Evolutionary conservation across 2,113 vertebrate species (phyloP).

Genomic region (Mirza zaza): DNA sequence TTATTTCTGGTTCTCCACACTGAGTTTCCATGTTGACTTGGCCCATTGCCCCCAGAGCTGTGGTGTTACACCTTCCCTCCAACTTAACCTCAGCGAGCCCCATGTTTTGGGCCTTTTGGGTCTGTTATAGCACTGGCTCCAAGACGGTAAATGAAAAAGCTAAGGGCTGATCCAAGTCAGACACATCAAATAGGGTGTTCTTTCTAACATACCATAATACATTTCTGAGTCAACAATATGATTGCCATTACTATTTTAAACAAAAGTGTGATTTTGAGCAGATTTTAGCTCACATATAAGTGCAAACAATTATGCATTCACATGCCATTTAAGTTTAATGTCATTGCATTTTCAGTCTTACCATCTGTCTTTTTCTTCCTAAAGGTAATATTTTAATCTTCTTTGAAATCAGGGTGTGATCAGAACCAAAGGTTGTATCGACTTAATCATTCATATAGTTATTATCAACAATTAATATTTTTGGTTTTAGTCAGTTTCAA

Average conservation of each 20-base stretch:
- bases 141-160: not conserved
- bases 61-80: not conserved
- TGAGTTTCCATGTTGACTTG: not conserved
- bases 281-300: slow-evolving; percentile 21
- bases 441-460: not conserved
- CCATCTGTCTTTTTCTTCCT: not conserved
- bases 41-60: fast-evolving
- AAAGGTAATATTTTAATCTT: not conserved
- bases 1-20: not conserved
- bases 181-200: not conserved
- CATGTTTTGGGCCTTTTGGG: not conserved
- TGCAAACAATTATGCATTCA: not conserved
- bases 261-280: not conserved
- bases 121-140: not conserved
- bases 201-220: not conserved
- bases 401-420: not conserved
- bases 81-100: not conserved
- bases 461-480: not conserved
- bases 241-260: slow-evolving; percentile 33
- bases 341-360: not conserved
- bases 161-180: not conserved
- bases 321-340: slow-evolving; percentile 20
- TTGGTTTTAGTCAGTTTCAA: not conserved
- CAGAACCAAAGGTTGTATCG: not conserved
- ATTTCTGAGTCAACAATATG: not conserved